phyloP scores from a whole-genome alignment of 2,888 invertebrate species.

The Aspidapion aeneum region DNA sequence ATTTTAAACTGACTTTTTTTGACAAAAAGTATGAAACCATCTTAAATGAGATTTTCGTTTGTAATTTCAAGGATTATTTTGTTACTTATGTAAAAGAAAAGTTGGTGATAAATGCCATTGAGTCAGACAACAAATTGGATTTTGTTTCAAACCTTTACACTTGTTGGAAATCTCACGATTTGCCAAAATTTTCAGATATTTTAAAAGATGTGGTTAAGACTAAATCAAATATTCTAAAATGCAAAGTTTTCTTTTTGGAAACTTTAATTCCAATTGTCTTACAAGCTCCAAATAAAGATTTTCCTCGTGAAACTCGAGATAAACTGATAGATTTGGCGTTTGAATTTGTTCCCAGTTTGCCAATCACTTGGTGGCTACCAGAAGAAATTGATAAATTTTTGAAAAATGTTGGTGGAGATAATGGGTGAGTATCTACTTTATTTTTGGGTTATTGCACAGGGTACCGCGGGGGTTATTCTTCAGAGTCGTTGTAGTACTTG shows the following conservation, averaged over 20 bases:
- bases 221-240: slow-evolving; percentile 18
- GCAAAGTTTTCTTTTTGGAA: slow-evolving; percentile 22
- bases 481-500: no score
- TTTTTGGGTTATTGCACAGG: background rate
- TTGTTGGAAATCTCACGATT: background rate
- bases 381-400: slow-evolving; percentile 26
- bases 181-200: slow-evolving; percentile 24
- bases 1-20: background rate
- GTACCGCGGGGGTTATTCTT: no score
- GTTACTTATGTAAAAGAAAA: slow-evolving; percentile 18
- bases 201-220: slow-evolving; percentile 24
- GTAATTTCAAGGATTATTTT: slow-evolving; percentile 16
- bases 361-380: slow-evolving; percentile 21
- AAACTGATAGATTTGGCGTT: slow-evolving; percentile 27
- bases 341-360: slow-evolving; percentile 22
- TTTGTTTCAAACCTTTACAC: background rate
- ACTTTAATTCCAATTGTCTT: slow-evolving; percentile 29
- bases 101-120: slow-evolving; percentile 18
- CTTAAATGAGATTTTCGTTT: background rate
- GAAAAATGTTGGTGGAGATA: slow-evolving; percentile 17
- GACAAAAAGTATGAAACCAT: background rate
- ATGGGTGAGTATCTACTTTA: background rate
- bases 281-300: slow-evolving; percentile 14
- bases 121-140: slow-evolving; percentile 20
- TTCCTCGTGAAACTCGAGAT: slow-evolving; percentile 17